Evolutionary conservation across 2,113 vertebrate species (phyloP).

Genomic region (Cricetomys ansorgei): DNA sequence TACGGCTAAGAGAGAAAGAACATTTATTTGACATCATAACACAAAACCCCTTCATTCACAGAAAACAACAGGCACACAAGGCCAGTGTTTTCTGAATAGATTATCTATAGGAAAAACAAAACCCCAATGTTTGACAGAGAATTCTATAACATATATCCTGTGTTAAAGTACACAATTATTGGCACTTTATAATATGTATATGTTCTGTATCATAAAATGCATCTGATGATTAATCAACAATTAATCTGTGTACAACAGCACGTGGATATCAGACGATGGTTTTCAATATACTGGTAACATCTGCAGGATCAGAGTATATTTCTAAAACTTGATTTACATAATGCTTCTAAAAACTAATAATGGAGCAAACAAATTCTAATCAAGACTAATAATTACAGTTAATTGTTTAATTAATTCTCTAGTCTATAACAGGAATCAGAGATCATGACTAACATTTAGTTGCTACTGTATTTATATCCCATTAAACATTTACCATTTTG

Average conservation of each 20-base stretch:
- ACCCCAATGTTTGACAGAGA: conserved; percentile 27
- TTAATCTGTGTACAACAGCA: conserved; percentile 57
- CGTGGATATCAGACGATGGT: conserved; percentile 65
- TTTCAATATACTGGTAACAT: conserved; percentile 51
- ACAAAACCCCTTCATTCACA: neutral
- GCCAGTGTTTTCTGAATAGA: conserved; percentile 49
- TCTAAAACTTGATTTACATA: conserved; percentile 56
- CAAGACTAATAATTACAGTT: conserved; percentile 58
- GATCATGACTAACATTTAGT: conserved; percentile 47
- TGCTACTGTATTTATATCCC: conserved; percentile 20
- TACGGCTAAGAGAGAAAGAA: neutral
- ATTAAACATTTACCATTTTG: conserved; percentile 50
- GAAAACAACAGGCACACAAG: conserved; percentile 26
- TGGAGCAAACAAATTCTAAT: conserved; percentile 59
- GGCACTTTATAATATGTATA: conserved; percentile 41
- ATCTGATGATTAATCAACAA: conserved; percentile 70
- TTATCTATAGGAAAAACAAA: conserved; percentile 39
- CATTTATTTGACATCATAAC: conserved; percentile 21
- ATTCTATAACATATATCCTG: conserved; percentile 48
- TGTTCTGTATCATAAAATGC: conserved; percentile 64
- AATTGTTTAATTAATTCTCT: conserved; percentile 62
- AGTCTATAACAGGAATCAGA: conserved; percentile 13
- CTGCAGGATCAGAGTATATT: conserved; percentile 45
- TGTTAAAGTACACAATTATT: conserved; percentile 16
- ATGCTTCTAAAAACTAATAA: conserved; percentile 59